Evolutionary conservation across 2,888 invertebrate species (phyloP), one percentile per base, ranked within the genome.

Genomic region (Halictus quadricinctus): DNA sequence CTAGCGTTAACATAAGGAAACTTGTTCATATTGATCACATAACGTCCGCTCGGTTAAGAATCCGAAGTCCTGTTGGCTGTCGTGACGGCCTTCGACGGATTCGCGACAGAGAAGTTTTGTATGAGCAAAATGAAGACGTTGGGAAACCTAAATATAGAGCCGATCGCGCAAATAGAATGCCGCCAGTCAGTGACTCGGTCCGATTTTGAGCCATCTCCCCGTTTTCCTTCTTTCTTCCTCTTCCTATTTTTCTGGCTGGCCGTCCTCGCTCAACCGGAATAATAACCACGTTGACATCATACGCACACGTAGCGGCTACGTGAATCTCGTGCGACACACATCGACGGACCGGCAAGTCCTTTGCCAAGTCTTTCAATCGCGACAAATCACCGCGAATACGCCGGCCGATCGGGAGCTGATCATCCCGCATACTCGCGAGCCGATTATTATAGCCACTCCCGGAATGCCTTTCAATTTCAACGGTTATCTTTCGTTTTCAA

Each of bases 71-170:
- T 70, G 79, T 73, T 69, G 84, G 70, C 72, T 64, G 73, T 75
- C 76, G 79, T 72, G 86, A 80, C 76, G 86, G 85, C 86, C 89
- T 89, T 88, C 81, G 84, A 85, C 79, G 78, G 76, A 81, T 81
- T 79, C 86, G 79, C 85, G 85, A 87, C 88, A 87, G 82, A 79
- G 75, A 72, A 78, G 74, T 77, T 86, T 75, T 64, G 79, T 81
- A 72, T 69, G 83, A 73, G 80, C 82, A 81, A 89, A 84, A 83
- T 84, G 90, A 88, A 89, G 86, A 91, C 86, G 88, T 88, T 79
- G 85, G 84, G 79, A 77, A 79, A 79, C 85, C 89, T 91, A 91
- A 91, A 91, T 86, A 90, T 91, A 91, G 91, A 89, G 87, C 60
- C 88, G 88, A 90, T 90, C 87, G 84, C 85, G 85, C 84, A 90